Evolutionary conservation across 2,113 vertebrate species (phyloP), one percentile per base, ranked within the genome.

Genomic region (Labrus mixtus): DNA sequence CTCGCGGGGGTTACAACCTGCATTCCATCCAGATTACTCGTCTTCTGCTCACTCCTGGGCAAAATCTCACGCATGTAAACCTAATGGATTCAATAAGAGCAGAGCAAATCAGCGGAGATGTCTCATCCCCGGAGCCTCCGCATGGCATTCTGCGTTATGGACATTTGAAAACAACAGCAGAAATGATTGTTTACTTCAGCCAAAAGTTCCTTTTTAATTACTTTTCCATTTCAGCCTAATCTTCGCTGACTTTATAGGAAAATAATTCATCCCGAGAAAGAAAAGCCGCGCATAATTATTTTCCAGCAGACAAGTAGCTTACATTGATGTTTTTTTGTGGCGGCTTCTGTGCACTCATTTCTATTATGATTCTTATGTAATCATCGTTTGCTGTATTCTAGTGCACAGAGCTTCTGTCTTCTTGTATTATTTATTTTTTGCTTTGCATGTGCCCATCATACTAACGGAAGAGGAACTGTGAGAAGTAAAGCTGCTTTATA

Each of bases 11-110:
- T 39, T 71, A 57, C 68, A 41, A 67, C 43, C 15, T 19, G 46
- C 84, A 79, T 90, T 90, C 84, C 82, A 46, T 48, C 17, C 78
- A 60, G 78, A 84, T 82, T 81, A 86, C 77, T 66, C 15, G 56
- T 73, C 75, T 43, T 51, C 55, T 76, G 19, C 54, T 57, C 61
- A 22, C 50, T 78, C 63, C 78, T 37, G 56, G 78, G 70, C 37
- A 41, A 72, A 87, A 79, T 73, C 64, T 72, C 79, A 53, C 12
- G 64, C 62, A 72, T 70, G 51, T 61, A 62, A 75, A 82, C 70
- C 9, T 68, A 53, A 77, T 68, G 48, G 73, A 75, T 84, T 83
- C 67, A 89, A 25, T 81, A 23, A 84, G 50, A 78, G 43, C 69
- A 69, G 70, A 73, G 69, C 33, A 82, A 79, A 79, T 76, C 61